Base-by-base conservation (phyloP, 1,140 invertebrate species). In the Trissolcus basalis region DNA sequence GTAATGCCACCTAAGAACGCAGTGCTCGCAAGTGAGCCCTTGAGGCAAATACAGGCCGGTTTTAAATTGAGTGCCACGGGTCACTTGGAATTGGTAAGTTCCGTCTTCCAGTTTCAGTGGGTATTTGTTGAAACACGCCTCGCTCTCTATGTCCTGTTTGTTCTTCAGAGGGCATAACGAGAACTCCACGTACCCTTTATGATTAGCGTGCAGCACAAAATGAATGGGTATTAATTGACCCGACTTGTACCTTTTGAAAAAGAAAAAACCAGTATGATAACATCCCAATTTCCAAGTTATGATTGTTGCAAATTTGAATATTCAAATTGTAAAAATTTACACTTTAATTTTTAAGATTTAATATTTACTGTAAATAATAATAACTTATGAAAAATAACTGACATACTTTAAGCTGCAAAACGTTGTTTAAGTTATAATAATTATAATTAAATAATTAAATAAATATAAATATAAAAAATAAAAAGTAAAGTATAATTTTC, bases 1-100 rank as follows among this genome's bases (percentile, higher is more conserved):
- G 74, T 94, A 94, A 61, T 90, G 90, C 93, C 93, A 94, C 59
- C 93, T 90, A 1, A 94, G 78, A 0, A 93, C 91, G 80, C 93
- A 94, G 44, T 91, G 90, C 4, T 90, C 49, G 79, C 93, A 94
- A 1, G 81, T 89, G 1, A 94, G n/a, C 32, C 81, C 83, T 4
- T 80, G 13, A 0, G 93, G 93, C 5, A 92, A 79, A 3, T 80
- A 8, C 1, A 90, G 80, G 0, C 53, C 70, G 3, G 86, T 64
- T 0, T 54, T 51, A 41, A 85, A 86, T 8, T 76, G 14, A 12
- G 11, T 19, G 6, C 36, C 51, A 10, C 1, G 58, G 4, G 36
- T 64, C 44, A 82, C 16, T 4, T 77, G 13, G 50, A 81, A 82
- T 14, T 33, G 9, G 11, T 67, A 71, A 4, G 79, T 85, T n/a